Percentiles rank a stretch among this genome's conserved stretches.
Evolutionary conservation across 2,888 invertebrate genomes (phyloP).

Genomic region (Mesorhabditis belari): DNA sequence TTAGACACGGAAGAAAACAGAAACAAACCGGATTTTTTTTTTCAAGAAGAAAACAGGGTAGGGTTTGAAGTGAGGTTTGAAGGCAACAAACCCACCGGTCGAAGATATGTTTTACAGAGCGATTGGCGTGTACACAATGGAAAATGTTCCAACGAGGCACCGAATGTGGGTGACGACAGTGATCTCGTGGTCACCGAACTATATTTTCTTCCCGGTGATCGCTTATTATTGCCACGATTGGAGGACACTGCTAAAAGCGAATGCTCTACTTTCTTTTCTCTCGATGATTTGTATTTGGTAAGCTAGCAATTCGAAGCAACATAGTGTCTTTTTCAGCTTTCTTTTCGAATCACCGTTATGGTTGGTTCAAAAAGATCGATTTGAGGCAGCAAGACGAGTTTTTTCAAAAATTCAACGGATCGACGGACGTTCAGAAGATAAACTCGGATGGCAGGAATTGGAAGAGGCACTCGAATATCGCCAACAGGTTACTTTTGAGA

Average conservation of each 20-base stretch:
- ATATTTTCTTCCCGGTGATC: slow-evolving; percentile 16
- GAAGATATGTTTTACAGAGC: slow-evolving; percentile 14
- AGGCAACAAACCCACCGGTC: background rate
- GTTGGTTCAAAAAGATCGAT: slow-evolving; percentile 28
- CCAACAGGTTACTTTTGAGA: no score
- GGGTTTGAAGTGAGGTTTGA: background rate
- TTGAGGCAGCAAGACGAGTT: slow-evolving; percentile 24
- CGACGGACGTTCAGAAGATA: slow-evolving; percentile 1
- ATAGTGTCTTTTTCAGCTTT: slow-evolving; percentile 2
- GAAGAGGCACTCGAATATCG: no score
- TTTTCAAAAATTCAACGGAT: slow-evolving; percentile 5
- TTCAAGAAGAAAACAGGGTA: no score
- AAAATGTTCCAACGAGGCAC: slow-evolving; percentile 34
- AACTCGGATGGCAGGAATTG: no score
- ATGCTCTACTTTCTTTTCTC: background rate
- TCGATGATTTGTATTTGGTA: background rate
- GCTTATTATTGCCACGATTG: slow-evolving; percentile 6
- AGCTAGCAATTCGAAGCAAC: background rate
- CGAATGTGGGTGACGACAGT: slow-evolving; percentile 27
- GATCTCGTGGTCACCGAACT: slow-evolving; percentile 26
- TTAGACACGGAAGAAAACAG: no score
- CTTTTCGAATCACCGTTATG: slow-evolving; percentile 31
- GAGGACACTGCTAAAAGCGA: background rate
- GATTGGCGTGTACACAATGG: slow-evolving; percentile 31
- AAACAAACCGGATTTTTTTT: no score